Evolutionary conservation across 2,113 vertebrate genomes (phyloP), one percentile per base, ranked within the genome.

Genomic region (Pygoscelis adeliae): DNA sequence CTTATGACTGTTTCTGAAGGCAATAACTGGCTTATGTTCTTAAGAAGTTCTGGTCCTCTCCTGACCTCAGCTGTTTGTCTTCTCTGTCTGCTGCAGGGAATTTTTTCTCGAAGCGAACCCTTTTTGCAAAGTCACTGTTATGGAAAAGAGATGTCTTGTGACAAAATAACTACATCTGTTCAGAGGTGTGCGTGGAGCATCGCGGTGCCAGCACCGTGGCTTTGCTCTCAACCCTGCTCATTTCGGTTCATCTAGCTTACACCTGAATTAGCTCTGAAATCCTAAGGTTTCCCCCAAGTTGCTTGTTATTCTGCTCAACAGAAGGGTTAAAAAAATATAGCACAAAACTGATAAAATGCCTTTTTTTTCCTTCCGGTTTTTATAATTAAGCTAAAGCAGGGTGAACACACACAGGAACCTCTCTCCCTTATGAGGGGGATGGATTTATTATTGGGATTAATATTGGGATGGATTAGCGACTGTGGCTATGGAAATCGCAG

Each of bases 201-300:
- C 4, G 0, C 0, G 18, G 25, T 36, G 53, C 42, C 58, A 58
- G 17, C 79, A 4, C 16, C 16, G 1, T 4, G 53, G 29, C 58
- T 78, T 80, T 62, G 62, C 59, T 49, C 77, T 55, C 38, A 46
- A 3, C 15, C 8, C 86, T 32, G 30, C 19, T 50, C 11, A 0
- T 73, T 30, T 18, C 2, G 6, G 22, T 10, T 40, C 61, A 3
- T 20, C 19, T 8, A 7, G 5, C 1, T 20, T 46, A 22, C 20
- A 13, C 49, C 53, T 23, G n/a, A 15, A 20, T 42, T 3, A 5
- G 49, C 14, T 27, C 58, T 27, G 49, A 55, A 50, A 18, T 69
- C 34, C 15, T 9, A 1, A 52, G 34, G 10, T 15, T 63, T 30
- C 55, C 18, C 25, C 72, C 22, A 34, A 26, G 36, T 26, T 46